Conservation (phyloP, 2,888 invertebrate genomes). For the Resseliella maxima region DNA sequence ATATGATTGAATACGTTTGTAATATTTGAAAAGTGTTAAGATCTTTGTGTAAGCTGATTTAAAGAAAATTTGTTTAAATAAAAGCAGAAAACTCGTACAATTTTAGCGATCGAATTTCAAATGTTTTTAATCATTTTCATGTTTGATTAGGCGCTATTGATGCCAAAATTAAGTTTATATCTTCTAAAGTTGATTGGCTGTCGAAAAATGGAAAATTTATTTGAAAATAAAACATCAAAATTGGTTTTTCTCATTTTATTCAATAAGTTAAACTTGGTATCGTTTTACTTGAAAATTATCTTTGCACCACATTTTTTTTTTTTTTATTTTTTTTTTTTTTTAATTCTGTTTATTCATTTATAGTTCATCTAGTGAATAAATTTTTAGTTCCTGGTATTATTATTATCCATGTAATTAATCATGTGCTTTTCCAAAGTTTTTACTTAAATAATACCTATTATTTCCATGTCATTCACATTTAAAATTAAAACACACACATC, state of each 20-base stretch:
- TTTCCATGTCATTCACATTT: background rate
- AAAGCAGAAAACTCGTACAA: no score
- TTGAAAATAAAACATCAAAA: background rate
- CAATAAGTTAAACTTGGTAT: slow-evolving; percentile 31
- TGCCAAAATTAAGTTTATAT: no score
- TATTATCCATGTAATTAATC: slow-evolving; percentile 14
- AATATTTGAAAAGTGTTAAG: background rate
- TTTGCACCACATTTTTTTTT: background rate
- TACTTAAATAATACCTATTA: slow-evolving; percentile 1
- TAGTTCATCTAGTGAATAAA: slow-evolving; percentile 20
- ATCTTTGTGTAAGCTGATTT: background rate
- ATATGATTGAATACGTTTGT: background rate
- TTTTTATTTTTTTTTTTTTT: background rate
- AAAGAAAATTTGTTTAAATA: background rate
- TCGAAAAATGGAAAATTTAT: background rate
- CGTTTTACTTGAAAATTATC: slow-evolving; percentile 36
- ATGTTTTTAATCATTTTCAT: background rate
- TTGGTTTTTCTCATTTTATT: background rate
- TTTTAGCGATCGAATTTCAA: background rate
- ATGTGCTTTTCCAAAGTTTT: background rate
- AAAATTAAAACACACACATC: background rate
- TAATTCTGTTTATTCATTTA: background rate
- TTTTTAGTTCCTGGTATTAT: slow-evolving; percentile 2
- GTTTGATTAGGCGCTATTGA: no score
- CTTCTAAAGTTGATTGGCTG: no score